Base-by-base conservation (phyloP, 2,888 invertebrate species). In the Scaptomyza caliginosa region DNA sequence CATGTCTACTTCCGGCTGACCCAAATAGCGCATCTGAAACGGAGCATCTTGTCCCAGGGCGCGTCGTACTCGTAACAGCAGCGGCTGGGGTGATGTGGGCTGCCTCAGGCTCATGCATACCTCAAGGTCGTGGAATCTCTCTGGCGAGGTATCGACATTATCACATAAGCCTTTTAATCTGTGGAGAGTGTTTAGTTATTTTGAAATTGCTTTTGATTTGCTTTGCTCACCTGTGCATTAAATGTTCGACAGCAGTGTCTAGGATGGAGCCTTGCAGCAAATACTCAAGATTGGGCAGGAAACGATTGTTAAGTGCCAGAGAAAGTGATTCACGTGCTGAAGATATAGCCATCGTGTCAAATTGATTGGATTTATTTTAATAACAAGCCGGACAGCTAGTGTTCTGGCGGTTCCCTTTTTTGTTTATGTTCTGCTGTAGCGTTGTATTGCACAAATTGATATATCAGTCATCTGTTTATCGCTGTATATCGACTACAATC, bases 81-180 rank as follows among this genome's bases (percentile, higher is more conserved):
- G 89, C 0, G 96, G 95, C 24, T 94, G 93, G 84, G 93, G 93
- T 79, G 93, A 93, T 78, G 93, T 94, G 10, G 94, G 93, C 64
- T 94, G 94, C 71, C 96, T 92, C 63, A 97, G 93, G 66, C 95
- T 96, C 81, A 96, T 96, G 90, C 96, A 97, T 89, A 97, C 95
- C 93, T 98, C 98, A 89, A 98, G 96, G 90, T 99, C 98, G 88
- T 97, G 95, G 90, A 98, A 99, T 0, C 95, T 94, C 91, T 98
- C 98, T 0, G 97, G 96, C 3, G 96, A 96, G 50, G 95, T 95
- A 87, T 98, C 97, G 1, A 97, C 96, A 92, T 97, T 97, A 86
- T 99, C 98, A 90, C 98, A 98, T 5, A 98, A 93, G 1, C 98
- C 98, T 78, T 97, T 94, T 11, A 99, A 92, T 62, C 93, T 92